Evolutionary conservation across 2,113 vertebrate genomes (phyloP).

Genomic region (Gopherus flavomarginatus): DNA sequence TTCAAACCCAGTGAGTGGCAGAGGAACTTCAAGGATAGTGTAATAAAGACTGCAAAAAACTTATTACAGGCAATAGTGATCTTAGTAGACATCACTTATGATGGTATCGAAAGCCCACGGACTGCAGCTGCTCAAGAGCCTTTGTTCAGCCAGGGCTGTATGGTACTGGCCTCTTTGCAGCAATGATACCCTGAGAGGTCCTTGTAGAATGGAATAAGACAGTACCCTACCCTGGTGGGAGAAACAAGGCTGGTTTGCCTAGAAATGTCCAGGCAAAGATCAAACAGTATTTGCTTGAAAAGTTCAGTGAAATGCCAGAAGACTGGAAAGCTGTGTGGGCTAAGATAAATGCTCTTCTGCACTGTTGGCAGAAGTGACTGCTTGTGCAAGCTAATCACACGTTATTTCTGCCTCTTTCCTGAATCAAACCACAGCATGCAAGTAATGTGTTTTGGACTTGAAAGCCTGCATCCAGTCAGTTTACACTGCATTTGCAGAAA

Average conservation of each 20-base stretch:
- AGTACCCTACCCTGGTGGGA: neutral
- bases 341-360: neutral
- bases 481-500: neutral
- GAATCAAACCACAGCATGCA: neutral
- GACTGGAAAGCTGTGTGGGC: neutral
- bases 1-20: neutral
- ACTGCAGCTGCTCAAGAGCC: neutral
- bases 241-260: neutral
- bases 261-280: neutral
- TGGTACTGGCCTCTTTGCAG: neutral
- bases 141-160: neutral
- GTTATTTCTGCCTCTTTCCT: neutral
- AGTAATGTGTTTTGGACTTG: neutral
- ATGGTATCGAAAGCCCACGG: neutral
- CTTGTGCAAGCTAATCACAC: neutral
- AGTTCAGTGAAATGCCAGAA: too few relatives aligned
- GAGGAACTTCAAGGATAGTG: neutral
- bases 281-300: too few relatives aligned
- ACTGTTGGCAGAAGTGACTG: neutral
- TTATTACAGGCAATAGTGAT: neutral
- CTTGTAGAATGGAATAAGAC: neutral
- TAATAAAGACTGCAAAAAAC: neutral
- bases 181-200: neutral
- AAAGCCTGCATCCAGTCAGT: neutral
- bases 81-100: neutral